Conservation (phyloP, 2,113 vertebrate species). For the Lates calcarifer region DNA sequence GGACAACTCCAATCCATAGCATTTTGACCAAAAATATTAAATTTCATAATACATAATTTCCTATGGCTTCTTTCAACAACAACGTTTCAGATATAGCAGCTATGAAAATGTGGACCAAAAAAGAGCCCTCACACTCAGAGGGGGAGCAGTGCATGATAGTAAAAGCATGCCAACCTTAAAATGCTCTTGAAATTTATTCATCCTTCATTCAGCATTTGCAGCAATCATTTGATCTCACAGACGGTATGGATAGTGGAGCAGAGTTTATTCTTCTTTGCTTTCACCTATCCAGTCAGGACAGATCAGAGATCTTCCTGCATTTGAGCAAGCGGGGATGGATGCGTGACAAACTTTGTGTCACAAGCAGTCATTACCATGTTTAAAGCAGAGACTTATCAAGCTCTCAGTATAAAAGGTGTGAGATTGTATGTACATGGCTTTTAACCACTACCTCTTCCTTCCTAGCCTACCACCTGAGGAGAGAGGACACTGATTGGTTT, state of each 20-base stretch:
- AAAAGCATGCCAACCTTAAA: conserved; percentile 48
- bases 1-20: conserved; percentile 31
- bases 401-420: background rate
- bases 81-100: conserved; percentile 22
- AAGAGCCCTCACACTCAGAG: conserved; percentile 9
- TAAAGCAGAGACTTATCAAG: conserved; percentile 23
- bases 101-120: conserved; percentile 31
- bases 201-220: conserved; percentile 46
- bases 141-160: conserved; percentile 45
- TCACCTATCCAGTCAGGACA: conserved; percentile 43
- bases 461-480: conserved; percentile 96
- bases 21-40: conserved; percentile 28
- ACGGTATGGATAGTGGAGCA: conserved; percentile 27
- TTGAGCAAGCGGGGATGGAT: conserved; percentile 43
- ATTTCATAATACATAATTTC: background rate
- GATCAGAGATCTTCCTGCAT: conserved; percentile 57
- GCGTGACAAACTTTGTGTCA: conserved; percentile 20
- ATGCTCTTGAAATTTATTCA: conserved; percentile 42
- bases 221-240: conserved; percentile 37
- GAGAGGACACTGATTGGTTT: conserved; percentile 99
- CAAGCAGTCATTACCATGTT: conserved; percentile 13
- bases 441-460: conserved; percentile 84
- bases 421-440: conserved; percentile 12
- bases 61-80: conserved; percentile 11
- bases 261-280: conserved; percentile 28